A percentile compares a stretch with the other conserved stretches of the same genome.
phyloP scores from a whole-genome alignment of 2,888 invertebrate genomes.

The Drosophila diplacantha region DNA sequence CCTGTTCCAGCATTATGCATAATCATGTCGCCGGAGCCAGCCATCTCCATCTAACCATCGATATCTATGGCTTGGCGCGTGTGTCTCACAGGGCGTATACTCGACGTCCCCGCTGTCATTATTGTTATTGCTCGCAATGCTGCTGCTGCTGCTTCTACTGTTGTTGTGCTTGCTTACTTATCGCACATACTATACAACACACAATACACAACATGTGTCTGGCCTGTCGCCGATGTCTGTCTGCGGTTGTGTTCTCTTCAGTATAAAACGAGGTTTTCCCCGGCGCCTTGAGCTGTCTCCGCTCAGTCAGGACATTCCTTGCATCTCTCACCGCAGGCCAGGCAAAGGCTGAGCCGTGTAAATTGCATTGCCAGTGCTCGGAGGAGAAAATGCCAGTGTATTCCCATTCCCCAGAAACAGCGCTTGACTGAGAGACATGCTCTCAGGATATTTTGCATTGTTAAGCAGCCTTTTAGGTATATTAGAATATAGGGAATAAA shows the following conservation, averaged over 20 bases:
- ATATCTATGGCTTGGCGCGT: conserved; percentile 24
- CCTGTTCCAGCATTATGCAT: conserved; percentile 22
- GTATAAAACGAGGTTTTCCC: conserved; percentile 14
- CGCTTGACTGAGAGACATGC: background rate
- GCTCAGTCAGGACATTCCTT: conserved; percentile 18
- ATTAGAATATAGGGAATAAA: background rate
- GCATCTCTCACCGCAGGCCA: conserved; percentile 28
- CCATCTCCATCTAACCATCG: conserved; percentile 13
- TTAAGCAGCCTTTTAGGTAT: background rate
- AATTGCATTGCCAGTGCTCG: conserved; percentile 51
- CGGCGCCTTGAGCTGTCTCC: conserved; percentile 31
- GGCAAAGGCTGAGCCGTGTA: conserved; percentile 44
- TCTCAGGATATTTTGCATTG: background rate
- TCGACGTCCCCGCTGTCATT: conserved; percentile 46
- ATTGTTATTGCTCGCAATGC: conserved; percentile 50
- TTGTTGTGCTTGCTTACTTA: conserved; percentile 54
- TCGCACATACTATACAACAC: conserved; percentile 27
- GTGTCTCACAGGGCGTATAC: conserved; percentile 36
- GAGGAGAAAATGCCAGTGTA: conserved; percentile 4
- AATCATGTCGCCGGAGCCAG: conserved; percentile 21
- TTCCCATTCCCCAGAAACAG: background rate
- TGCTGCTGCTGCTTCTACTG: conserved; percentile 6
- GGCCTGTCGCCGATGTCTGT: conserved; percentile 24
- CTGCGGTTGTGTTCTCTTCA: conserved; percentile 15
- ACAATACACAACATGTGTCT: conserved; percentile 51